Evolutionary conservation across 2,888 invertebrate genomes (phyloP).

Genomic region (Drosophila bunnanda): DNA sequence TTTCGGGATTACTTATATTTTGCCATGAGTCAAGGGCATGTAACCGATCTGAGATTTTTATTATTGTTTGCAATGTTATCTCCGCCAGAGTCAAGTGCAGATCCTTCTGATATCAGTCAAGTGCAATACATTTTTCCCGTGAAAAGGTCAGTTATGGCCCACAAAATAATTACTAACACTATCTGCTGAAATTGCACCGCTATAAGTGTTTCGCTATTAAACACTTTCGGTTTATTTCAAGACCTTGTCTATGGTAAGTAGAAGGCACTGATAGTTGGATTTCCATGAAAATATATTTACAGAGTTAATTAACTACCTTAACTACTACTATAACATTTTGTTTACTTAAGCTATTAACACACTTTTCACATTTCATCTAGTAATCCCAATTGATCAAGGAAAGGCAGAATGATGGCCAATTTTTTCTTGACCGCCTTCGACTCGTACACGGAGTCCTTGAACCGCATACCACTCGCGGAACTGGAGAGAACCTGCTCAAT

Average conservation of each 20-base stretch:
- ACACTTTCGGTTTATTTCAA: conserved; percentile 1
- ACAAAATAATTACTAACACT: not conserved
- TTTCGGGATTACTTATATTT: conserved; percentile 4
- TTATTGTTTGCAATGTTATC: conserved; percentile 2
- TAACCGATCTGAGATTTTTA: conserved; percentile 13
- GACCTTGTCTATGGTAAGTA: not conserved
- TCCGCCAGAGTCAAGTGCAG: not conserved
- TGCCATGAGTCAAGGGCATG: conserved; percentile 10
- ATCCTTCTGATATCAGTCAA: conserved; percentile 14
- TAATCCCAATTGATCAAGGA: conserved; percentile 81
- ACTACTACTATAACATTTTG: not conserved
- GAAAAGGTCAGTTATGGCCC: conserved; percentile 30
- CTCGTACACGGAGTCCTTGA: conserved; percentile 72
- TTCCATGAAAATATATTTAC: conserved; percentile 5
- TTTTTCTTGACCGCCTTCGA: conserved; percentile 74
- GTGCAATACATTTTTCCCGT: not conserved
- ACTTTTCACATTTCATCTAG: conserved; percentile 67
- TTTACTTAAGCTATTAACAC: not conserved
- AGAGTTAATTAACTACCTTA: not conserved
- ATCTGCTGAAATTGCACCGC: not conserved
- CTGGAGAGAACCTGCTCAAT: conserved; percentile 68
- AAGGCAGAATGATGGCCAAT: conserved; percentile 73
- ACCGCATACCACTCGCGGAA: conserved; percentile 69
- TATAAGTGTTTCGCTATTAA: not conserved
- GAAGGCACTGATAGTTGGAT: not conserved